Evolutionary conservation across 2,888 invertebrate genomes (phyloP), one percentile per base, ranked within the genome.

Genomic region (Drosophila koepferae): DNA sequence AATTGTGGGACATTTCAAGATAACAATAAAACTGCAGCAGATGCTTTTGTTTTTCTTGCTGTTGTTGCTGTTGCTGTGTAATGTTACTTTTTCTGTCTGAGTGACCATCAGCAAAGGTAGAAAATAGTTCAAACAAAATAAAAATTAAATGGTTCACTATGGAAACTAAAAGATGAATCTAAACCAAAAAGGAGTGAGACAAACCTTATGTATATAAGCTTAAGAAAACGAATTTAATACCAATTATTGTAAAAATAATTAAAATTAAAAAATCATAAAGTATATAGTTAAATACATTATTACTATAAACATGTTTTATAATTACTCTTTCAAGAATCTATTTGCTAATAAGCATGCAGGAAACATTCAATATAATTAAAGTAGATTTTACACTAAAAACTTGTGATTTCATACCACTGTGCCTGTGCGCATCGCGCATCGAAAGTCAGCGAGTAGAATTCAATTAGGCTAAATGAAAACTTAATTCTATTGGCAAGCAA

Each of bases 401-500:
- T 23, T 54, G 16, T 12, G 16, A 8, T 31, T 55, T 51, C 9
- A 16, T 9, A 7, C 69, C 78, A 89, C 76, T 71, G 84, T 89
- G 64, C 77, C 31, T n/a, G 34, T 28, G 38, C 20, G n/a, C n/a
- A n/a, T 48, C 62, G 70, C 72, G 70, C 72, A 80, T 81, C 73
- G 74, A 74, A 80, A 89, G 77, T 89, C 78, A 76, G 58, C 69
- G 72, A 83, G 84, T 84, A 81, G 89, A 87, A 86, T 87, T 84
- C 90, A 89, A 87, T 90, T 90, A 84, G 78, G 85, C 74, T 85
- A 81, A 90, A 81, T 79, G 79, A 90, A 91, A 84, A 89, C 80
- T 89, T 89, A 89, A 89, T 85, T 90, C 86, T 87, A 87, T 89
- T 89, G 80, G 82, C 74, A 63, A 72, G 82, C 74, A 68, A 73